Conservation (phyloP, 1,140 invertebrate species). For the Pectinophora gossypiella region DNA sequence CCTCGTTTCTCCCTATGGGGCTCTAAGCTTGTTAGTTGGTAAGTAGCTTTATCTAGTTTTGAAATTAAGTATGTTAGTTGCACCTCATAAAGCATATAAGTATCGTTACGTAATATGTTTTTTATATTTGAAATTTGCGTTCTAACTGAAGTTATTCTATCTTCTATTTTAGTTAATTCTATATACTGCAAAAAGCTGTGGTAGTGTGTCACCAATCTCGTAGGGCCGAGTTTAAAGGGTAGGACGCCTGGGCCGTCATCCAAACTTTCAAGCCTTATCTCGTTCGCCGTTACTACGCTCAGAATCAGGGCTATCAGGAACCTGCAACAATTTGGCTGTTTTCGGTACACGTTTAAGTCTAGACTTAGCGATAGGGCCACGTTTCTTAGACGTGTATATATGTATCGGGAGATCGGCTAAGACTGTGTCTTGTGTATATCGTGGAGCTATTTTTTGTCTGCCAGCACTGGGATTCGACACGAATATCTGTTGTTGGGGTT, state of each 20-base stretch:
- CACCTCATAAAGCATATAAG: background rate
- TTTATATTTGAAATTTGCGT: background rate
- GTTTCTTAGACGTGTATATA: background rate
- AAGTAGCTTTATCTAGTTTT: background rate
- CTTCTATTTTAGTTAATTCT: conserved; percentile 2
- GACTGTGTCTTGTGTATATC: conserved; percentile 3
- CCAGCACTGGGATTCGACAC: background rate
- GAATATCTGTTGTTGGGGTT: background rate
- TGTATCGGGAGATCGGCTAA: conserved; percentile 2
- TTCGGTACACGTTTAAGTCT: background rate
- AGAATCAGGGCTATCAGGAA: background rate
- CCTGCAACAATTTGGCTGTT: conserved; percentile 4
- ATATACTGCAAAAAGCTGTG: conserved; percentile 3
- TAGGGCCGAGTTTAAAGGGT: conserved; percentile 3
- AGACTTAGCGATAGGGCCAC: background rate
- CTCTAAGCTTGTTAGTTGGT: background rate
- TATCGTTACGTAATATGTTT: background rate
- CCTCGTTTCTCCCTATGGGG: background rate
- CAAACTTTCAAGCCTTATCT: conserved; percentile 4
- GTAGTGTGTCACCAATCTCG: background rate
- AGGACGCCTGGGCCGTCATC: background rate
- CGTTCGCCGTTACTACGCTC: background rate
- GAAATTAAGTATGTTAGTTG: background rate
- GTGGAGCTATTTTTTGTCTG: background rate
- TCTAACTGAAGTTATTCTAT: background rate